These are phyloP conservation scores for Prionailurus bengalensis DNA, from an alignment of 2,113 vertebrate genomes.

Conservation along the genomic window DNA sequence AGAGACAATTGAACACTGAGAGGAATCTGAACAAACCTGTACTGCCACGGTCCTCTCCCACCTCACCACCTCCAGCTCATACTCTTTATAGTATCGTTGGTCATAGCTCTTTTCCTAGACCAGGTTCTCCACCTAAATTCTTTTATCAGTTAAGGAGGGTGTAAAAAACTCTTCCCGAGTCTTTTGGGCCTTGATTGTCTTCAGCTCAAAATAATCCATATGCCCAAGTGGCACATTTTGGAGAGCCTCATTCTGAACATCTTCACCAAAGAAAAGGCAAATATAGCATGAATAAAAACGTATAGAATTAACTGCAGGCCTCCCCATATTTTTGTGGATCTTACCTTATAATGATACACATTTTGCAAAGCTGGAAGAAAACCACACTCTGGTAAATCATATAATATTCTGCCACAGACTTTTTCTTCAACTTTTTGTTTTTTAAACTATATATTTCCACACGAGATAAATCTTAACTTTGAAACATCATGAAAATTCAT, in stretches of 20 bases:
- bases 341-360: background rate
- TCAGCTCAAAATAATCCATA: background rate
- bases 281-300: background rate
- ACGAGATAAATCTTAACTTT: background rate
- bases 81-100: background rate
- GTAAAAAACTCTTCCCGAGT: background rate
- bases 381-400: background rate
- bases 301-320: background rate
- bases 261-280: conserved; percentile 7
- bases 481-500: conserved; percentile 5
- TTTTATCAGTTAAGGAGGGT: background rate
- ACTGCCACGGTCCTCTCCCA: too few species aligned
- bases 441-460: background rate
- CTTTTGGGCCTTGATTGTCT: background rate
- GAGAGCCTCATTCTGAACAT: background rate
- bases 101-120: background rate
- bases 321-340: background rate
- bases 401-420: background rate
- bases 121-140: background rate
- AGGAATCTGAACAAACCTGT: background rate
- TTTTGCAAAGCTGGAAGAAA: conserved; percentile 27
- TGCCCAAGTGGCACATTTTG: background rate
- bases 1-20: background rate
- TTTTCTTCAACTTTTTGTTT: background rate
- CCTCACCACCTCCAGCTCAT: background rate